Evolutionary conservation across 2,888 invertebrate genomes (phyloP).

Genomic region (Penaeus monodon): DNA sequence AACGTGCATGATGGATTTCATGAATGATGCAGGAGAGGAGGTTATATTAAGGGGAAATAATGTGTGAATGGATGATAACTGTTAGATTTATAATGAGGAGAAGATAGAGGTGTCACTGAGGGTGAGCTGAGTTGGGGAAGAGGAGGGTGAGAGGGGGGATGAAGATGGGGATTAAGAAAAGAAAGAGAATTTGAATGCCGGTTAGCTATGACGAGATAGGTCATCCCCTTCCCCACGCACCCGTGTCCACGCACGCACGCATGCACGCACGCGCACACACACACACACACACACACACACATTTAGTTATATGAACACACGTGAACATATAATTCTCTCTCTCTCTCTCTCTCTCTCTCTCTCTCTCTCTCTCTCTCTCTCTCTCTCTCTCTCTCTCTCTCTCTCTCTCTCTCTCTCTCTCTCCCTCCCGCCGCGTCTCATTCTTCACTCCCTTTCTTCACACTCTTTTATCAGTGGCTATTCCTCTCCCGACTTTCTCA

Average conservation of each 20-base stretch:
- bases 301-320: neutral
- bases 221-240: neutral
- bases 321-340: too few relatives aligned
- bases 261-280: constrained; percentile 5
- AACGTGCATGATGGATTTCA: neutral
- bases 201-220: neutral
- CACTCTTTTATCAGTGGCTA: too few relatives aligned
- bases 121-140: neutral
- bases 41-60: neutral
- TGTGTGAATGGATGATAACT: neutral
- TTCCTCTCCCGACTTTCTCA: too few relatives aligned
- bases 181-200: neutral
- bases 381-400: too few relatives aligned
- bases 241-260: neutral
- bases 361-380: too few relatives aligned
- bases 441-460: too few relatives aligned
- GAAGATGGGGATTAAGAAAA: neutral
- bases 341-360: too few relatives aligned
- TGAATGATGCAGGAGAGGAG: neutral
- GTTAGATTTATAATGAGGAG: neutral
- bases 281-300: constrained; percentile 11
- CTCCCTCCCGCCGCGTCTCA: too few relatives aligned
- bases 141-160: neutral
- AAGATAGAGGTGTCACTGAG: neutral
- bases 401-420: too few relatives aligned